Conservation (phyloP, 2,113 vertebrate species). For the Gobiocypris rarus region DNA sequence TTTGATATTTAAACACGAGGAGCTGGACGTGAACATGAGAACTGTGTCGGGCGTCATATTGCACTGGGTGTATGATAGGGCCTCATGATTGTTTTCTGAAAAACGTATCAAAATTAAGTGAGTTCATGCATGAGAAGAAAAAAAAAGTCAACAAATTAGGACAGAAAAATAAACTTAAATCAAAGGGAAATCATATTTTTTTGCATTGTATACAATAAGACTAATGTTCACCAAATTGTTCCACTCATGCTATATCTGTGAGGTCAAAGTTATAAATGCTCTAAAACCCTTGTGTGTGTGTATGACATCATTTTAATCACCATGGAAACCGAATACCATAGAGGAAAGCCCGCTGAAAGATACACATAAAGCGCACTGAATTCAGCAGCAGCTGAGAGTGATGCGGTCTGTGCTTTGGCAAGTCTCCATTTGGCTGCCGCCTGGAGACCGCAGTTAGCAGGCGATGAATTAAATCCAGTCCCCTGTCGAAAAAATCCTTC, state of each 20-base stretch:
- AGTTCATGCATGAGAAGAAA: too few relatives aligned
- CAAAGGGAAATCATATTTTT: too few relatives aligned
- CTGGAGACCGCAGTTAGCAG: constrained; percentile 41
- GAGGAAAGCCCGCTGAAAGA: constrained; percentile 30
- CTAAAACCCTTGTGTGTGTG: background rate
- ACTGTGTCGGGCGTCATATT: too few relatives aligned
- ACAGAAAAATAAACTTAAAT: too few relatives aligned
- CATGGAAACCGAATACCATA: constrained; percentile 41
- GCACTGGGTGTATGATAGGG: too few relatives aligned
- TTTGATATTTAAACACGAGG: too few relatives aligned
- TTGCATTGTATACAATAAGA: too few relatives aligned
- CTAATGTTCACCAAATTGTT: background rate
- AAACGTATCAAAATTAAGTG: too few relatives aligned
- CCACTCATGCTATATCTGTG: background rate
- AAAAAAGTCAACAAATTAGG: too few relatives aligned
- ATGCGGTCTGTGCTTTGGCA: constrained; percentile 40
- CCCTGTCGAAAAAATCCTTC: constrained; percentile 41
- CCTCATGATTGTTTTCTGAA: too few relatives aligned
- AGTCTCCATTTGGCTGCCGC: constrained; percentile 43
- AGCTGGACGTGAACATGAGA: too few relatives aligned
- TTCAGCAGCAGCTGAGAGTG: constrained; percentile 18
- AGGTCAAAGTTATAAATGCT: background rate
- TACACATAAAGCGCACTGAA: constrained; percentile 8
- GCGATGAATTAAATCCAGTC: constrained; percentile 41
- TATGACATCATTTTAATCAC: constrained; percentile 38